Evolutionary conservation across 1,140 invertebrate genomes (phyloP).

Genomic region (Ericerus pela): DNA sequence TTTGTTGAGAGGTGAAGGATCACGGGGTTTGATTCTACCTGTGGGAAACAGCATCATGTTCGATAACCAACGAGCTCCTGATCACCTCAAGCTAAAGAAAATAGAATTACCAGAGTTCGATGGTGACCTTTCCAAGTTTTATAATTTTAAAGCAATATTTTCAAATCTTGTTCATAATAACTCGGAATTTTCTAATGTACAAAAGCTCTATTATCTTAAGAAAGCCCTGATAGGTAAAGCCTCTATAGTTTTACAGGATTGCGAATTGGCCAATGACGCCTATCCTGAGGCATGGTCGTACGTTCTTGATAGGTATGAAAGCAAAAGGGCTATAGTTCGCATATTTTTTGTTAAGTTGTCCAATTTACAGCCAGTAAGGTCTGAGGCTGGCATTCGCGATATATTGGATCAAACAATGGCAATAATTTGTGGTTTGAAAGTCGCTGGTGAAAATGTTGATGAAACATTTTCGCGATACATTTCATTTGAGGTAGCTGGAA

Average conservation of each 20-base stretch:
- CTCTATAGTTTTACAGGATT: neutral
- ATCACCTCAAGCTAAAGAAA: neutral
- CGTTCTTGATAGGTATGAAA: neutral
- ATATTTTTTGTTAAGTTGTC: neutral
- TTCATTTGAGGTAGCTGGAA: neutral
- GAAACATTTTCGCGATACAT: neutral
- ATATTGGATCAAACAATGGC: neutral
- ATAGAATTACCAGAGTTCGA: neutral
- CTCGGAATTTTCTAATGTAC: neutral
- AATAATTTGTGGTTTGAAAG: neutral
- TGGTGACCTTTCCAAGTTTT: neutral
- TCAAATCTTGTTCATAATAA: neutral
- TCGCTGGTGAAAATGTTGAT: neutral
- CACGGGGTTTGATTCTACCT: too few relatives aligned
- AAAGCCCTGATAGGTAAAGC: neutral
- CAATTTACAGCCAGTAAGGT: neutral
- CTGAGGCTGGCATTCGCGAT: neutral
- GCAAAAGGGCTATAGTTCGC: neutral
- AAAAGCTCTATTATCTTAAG: conserved; percentile 9
- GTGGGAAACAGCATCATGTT: too few relatives aligned
- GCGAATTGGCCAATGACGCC: neutral
- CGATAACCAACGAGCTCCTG: too few relatives aligned
- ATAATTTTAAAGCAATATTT: neutral
- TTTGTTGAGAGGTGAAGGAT: too few relatives aligned
- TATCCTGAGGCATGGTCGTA: neutral